Conservation (phyloP, 1,140 invertebrate species). For the Drosophila simulans region DNA sequence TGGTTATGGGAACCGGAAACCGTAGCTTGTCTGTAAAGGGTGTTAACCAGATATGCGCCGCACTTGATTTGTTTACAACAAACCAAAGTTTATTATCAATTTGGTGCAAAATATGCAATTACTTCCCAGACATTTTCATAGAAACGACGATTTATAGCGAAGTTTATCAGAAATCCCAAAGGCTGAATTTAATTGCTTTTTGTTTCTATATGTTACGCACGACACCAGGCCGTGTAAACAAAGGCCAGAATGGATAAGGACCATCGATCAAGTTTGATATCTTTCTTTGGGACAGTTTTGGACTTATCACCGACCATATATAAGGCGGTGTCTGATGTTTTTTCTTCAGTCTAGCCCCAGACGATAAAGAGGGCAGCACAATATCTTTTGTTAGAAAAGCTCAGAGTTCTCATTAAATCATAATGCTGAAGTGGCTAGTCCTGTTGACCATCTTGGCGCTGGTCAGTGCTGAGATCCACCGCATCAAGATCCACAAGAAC, state of each 20-base stretch:
- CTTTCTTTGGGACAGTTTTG: conserved; percentile 22
- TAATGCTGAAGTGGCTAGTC: conserved; percentile 61
- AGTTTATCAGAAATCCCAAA: conserved; percentile 23
- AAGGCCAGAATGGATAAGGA: conserved; percentile 29
- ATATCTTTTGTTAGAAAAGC: not conserved
- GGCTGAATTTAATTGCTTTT: conserved; percentile 8
- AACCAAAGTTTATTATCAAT: conserved; percentile 16
- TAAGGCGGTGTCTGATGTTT: conserved; percentile 15
- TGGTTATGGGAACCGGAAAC: not conserved
- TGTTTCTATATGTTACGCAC: conserved; percentile 8
- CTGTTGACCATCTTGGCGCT: conserved; percentile 46
- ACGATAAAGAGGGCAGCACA: conserved; percentile 28
- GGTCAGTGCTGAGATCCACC: conserved; percentile 58
- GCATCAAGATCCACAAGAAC: conserved; percentile 54
- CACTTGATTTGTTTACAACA: conserved; percentile 21
- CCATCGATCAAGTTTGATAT: conserved; percentile 55
- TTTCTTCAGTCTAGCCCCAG: conserved; percentile 41
- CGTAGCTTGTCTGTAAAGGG: no score
- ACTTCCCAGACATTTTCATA: conserved; percentile 16
- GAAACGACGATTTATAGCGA: conserved; percentile 11
- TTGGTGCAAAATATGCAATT: conserved; percentile 7
- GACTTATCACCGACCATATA: conserved; percentile 38
- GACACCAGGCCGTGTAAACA: conserved; percentile 31
- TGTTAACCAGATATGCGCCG: no score
- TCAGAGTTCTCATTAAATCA: not conserved